Evolutionary conservation across 1,140 invertebrate species (phyloP).

Genomic region (Lasaia peninsularis): DNA sequence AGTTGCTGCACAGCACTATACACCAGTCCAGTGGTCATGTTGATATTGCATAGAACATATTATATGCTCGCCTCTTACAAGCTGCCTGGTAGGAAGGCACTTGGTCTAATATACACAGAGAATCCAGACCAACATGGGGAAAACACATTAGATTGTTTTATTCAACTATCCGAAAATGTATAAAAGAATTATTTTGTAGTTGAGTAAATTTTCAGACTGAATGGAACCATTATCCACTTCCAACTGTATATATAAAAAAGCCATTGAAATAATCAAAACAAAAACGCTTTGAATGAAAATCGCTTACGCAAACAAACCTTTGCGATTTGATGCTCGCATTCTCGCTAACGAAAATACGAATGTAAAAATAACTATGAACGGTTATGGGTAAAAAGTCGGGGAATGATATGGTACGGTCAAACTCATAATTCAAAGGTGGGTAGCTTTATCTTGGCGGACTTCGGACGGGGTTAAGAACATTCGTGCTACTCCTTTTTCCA

Average conservation of each 20-base stretch:
- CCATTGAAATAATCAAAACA: not conserved
- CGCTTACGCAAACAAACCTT: slow-evolving; percentile 3
- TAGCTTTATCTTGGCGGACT: slow-evolving; percentile 41
- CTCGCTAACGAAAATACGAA: slow-evolving; percentile 1
- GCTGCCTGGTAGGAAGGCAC: too few species aligned
- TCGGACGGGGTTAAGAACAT: slow-evolving; percentile 39
- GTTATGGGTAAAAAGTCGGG: slow-evolving; percentile 15
- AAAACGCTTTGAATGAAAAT: slow-evolving; percentile 2
- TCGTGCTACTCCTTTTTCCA: slow-evolving; percentile 39
- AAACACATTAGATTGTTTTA: too few species aligned
- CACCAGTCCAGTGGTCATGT: too few species aligned
- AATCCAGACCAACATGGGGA: too few species aligned
- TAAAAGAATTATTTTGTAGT: too few species aligned
- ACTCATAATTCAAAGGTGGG: slow-evolving; percentile 42
- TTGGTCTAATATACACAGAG: too few species aligned
- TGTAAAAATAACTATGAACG: slow-evolving; percentile 11
- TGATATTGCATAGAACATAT: too few species aligned
- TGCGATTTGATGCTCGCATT: slow-evolving; percentile 3
- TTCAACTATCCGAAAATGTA: too few species aligned
- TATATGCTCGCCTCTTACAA: too few species aligned
- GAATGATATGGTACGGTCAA: slow-evolving; percentile 32
- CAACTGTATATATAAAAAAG: not conserved
- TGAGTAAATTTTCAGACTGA: not conserved
- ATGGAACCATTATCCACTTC: not conserved
- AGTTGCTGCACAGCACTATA: too few species aligned